These are phyloP conservation scores for Cheilosia impressa DNA, from an alignment of 2,888 invertebrate genomes.

Conservation along the genomic window DNA sequence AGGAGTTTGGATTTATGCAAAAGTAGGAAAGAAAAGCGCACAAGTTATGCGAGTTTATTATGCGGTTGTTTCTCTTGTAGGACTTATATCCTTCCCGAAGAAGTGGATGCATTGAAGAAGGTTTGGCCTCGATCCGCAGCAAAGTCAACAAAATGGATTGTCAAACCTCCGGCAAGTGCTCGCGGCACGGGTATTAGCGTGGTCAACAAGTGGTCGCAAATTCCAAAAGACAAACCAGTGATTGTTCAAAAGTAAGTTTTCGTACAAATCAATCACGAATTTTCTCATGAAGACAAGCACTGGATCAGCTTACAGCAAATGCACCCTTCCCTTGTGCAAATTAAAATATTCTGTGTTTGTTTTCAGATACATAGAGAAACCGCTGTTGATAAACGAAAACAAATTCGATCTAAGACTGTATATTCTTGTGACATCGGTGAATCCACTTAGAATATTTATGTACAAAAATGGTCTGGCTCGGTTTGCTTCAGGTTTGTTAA, in stretches of 20 bases:
- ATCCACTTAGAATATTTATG: conserved; percentile 96
- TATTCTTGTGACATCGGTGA: conserved; percentile 96
- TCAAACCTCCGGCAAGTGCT: conserved; percentile 99
- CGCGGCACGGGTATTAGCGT: conserved; percentile 98
- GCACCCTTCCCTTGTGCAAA: too few relatives aligned
- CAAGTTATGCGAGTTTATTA: neutral
- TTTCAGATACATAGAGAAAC: conserved; percentile 89
- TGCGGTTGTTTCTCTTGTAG: conserved; percentile 80
- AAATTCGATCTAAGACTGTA: conserved; percentile 99
- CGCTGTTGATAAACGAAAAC: conserved; percentile 95
- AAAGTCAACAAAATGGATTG: conserved; percentile 94
- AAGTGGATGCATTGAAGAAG: conserved; percentile 91
- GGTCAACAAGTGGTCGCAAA: conserved; percentile 96
- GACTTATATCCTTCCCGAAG: conserved; percentile 96
- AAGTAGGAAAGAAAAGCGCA: conserved; percentile 79
- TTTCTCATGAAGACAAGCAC: too few relatives aligned
- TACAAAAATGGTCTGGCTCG: conserved; percentile 98
- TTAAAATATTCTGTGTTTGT: neutral
- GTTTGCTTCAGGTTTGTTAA: conserved; percentile 93
- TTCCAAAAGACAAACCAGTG: conserved; percentile 94
- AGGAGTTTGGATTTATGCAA: conserved; percentile 96
- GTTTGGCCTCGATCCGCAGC: conserved; percentile 93
- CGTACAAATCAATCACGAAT: neutral
- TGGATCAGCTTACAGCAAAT: too few relatives aligned
- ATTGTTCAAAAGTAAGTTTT: conserved; percentile 91